A percentile compares a stretch with the other conserved stretches of the same genome.
These are phyloP conservation scores for Acrossocheilus wenchowensis DNA, from an alignment of 2,797 vertebrate genomes.

Conservation along the genomic window DNA sequence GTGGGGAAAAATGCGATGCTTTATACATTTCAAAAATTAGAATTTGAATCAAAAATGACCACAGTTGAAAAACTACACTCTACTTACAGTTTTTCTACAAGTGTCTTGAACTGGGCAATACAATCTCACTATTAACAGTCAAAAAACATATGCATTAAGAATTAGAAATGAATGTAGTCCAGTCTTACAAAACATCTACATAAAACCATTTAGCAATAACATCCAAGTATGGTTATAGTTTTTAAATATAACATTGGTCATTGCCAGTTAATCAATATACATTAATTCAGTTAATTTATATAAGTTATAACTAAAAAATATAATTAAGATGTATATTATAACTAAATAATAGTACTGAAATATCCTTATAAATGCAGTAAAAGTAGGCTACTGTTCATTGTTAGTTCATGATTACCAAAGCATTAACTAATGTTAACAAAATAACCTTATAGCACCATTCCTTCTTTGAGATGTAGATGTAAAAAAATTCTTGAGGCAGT, in stretches of 20 bases:
- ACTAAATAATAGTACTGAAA: too few species aligned
- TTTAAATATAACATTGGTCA: background rate
- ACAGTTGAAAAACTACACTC: background rate
- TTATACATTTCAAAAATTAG: background rate
- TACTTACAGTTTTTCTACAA: background rate
- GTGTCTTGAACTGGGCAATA: background rate
- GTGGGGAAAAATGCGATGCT: background rate
- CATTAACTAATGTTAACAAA: too few species aligned
- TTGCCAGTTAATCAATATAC: background rate
- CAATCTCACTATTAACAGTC: background rate
- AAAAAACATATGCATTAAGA: background rate
- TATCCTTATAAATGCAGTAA: background rate
- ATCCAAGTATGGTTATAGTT: background rate
- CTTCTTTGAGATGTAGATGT: background rate
- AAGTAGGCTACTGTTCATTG: background rate
- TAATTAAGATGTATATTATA: too few species aligned
- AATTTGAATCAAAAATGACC: background rate
- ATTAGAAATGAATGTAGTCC: background rate
- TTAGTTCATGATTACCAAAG: background rate
- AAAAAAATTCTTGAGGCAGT: background rate
- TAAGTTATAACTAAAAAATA: background rate
- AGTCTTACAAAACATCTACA: background rate
- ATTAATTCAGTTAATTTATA: background rate
- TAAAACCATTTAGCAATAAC: background rate
- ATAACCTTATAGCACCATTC: background rate